Conservation (phyloP, 2,797 vertebrate genomes). For the Heterohyrax brucei region DNA sequence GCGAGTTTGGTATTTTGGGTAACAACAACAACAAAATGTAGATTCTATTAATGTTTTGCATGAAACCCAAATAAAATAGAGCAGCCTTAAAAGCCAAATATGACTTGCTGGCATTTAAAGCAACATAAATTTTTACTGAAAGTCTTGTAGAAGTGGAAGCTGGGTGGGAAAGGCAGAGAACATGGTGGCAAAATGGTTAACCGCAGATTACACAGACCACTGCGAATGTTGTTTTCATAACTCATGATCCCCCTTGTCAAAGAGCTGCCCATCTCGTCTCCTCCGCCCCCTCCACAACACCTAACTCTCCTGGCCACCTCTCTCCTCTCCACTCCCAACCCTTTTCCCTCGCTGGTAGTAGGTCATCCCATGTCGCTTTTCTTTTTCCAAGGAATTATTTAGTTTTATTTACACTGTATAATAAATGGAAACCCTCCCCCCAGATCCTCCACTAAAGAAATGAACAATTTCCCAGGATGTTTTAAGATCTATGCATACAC, state of each 20-base stretch:
- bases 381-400: not conserved
- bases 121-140: not conserved
- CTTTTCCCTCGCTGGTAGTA: not conserved
- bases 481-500: not conserved
- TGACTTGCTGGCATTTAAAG: not conserved
- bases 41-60: not conserved
- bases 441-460: not conserved
- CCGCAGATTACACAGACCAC: rapidly evolving
- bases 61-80: not conserved
- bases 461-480: not conserved
- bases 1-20: too few species aligned
- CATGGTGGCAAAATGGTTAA: not conserved
- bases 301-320: not conserved
- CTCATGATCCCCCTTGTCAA: not conserved
- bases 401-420: not conserved
- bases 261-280: not conserved
- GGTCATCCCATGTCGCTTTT: not conserved
- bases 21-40: not conserved
- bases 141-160: rapidly evolving
- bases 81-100: not conserved
- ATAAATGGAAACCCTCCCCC: not conserved
- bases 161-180: not conserved
- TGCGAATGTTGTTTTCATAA: too few species aligned
- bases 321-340: not conserved
- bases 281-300: rapidly evolving